Evolutionary conservation across 2,888 invertebrate genomes (phyloP), one percentile per base, ranked within the genome.

Genomic region (Drosophila quinaria): DNA sequence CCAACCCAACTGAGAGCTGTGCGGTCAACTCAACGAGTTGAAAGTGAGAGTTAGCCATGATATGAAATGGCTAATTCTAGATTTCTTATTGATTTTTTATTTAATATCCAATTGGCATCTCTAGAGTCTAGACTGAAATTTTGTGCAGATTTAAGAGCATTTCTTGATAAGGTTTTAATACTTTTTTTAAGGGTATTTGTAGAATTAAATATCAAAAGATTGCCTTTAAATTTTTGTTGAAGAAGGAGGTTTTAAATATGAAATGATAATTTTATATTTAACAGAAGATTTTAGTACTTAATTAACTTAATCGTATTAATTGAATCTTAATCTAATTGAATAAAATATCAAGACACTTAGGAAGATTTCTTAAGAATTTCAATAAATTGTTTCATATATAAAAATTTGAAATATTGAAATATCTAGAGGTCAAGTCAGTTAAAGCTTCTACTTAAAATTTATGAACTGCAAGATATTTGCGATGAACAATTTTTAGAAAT

Each of bases 1-100:
- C 49, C 31, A 42, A 39, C 10, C 22, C 44, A 37, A 44, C 10
- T 25, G 35, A 10, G 47, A 9, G 15, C 15, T 9, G 10, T 33
- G 17, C 31, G 13, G 13, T 33, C 49, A n/a, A 4, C 42, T 42
- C 17, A 33, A 29, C 22, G 19, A 39, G 47, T n/a, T 41, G 79
- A 83, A 83, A 87, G 82, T 85, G 82, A 83, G 87, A 87, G 83
- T 60, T 41, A 33, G 41, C 59, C 49, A 59, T 31, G n/a, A 41
- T 25, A 41, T 50, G 47, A 59, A 59, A 22, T 42, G 50, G 51
- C 58, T 10, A 29, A 55, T 67, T 59, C 35, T 39, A 62, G 63
- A 44, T 51, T 17, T 61, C 51, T 51, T 61, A 35, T 31, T 49
- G 31, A 47, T 35, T 61, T 17, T 33, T 50, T 35, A 19, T 19